Percentiles rank a stretch among this genome's conserved stretches.
phyloP scores from a whole-genome alignment of 37 sponge, comb jelly and placozoan genomes.

The Bolinopsis microptera region DNA sequence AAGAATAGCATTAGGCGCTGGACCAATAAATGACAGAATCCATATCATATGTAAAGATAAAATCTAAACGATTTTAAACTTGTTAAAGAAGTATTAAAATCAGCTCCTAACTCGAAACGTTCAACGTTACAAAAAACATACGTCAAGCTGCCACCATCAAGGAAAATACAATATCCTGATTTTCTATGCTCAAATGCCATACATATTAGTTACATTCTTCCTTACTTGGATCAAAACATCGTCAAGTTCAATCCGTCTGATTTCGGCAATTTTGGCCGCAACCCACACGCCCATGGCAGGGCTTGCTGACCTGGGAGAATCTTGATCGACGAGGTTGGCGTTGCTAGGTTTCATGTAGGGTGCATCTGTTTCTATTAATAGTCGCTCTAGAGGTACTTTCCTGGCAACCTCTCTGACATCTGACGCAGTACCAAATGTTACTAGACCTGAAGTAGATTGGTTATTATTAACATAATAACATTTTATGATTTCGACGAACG shows the following conservation, averaged over 20 bases:
- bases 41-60: no score
- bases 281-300: constrained; percentile 51
- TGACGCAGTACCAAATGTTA: constrained; percentile 69
- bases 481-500: no score
- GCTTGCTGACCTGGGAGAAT: not conserved
- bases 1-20: no score
- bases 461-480: no score
- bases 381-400: constrained; percentile 72
- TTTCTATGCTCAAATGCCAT: constrained; percentile 49
- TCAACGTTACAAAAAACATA: no score
- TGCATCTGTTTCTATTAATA: constrained; percentile 91
- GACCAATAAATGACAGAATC: no score
- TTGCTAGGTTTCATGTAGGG: constrained; percentile 81
- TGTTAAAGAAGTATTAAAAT: no score
- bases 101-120: not conserved
- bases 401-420: constrained; percentile 61
- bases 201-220: constrained; percentile 39
- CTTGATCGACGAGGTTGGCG: not conserved
- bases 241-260: constrained; percentile 36
- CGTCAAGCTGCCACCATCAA: no score
- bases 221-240: constrained; percentile 40
- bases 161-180: no score
- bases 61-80: no score
- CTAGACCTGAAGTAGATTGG: constrained; percentile 64
- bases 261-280: constrained; percentile 56